Conservation (phyloP, 2,888 invertebrate genomes). For the Cecidostiba fungosa region DNA sequence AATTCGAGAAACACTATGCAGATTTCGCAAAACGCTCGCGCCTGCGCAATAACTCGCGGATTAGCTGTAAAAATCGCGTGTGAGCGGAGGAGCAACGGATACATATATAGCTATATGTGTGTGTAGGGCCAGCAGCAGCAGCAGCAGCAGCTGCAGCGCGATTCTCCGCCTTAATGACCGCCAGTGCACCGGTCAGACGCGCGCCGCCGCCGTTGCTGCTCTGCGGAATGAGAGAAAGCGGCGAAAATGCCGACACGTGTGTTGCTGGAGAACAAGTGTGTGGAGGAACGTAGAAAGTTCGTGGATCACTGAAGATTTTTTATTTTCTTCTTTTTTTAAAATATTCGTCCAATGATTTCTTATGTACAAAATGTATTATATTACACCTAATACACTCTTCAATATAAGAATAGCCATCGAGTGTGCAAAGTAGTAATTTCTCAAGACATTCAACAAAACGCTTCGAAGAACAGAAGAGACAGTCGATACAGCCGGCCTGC, state of each 20-base stretch:
- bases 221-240: constrained; percentile 33
- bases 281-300: not conserved
- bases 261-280: constrained; percentile 1
- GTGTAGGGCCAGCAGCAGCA: not conserved
- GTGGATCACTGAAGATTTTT: not conserved
- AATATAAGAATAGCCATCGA: too few species aligned
- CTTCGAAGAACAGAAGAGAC: constrained; percentile 2
- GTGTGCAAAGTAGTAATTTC: not conserved
- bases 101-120: not conserved
- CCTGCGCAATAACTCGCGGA: constrained; percentile 63
- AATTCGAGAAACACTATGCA: constrained; percentile 50
- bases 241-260: constrained; percentile 10
- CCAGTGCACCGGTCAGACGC: not conserved
- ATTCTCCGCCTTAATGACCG: constrained; percentile 58
- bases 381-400: too few species aligned
- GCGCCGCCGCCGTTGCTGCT: constrained; percentile 12
- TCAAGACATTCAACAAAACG: not conserved
- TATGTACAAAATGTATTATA: too few species aligned
- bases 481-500: not conserved
- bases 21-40: constrained; percentile 30
- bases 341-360: not conserved
- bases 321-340: not conserved
- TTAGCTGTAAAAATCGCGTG: constrained; percentile 58
- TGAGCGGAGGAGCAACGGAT: not conserved
- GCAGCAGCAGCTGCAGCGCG: constrained; percentile 48